Base-by-base conservation (phyloP, 2,888 invertebrate genomes). In the Macaria liturata region DNA sequence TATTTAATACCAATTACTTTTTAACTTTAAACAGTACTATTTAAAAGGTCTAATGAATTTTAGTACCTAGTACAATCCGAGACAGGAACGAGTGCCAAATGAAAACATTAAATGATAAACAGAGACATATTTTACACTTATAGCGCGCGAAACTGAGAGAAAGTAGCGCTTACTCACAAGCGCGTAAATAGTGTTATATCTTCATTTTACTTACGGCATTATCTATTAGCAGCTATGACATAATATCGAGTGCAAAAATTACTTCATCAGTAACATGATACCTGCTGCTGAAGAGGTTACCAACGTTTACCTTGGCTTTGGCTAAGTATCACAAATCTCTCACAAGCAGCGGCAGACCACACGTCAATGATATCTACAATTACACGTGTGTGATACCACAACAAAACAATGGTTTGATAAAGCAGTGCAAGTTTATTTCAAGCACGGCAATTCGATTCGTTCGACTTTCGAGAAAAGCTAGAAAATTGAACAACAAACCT, bases 141-240 rank as follows among this genome's bases (percentile, higher is more conserved):
- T 4, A 30, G 45, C 4, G 8, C 40, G 39, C 47, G 30, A 55
- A 42, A 47, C 9, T 49, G n/a, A n/a, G 32, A 44, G 46, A 46
- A 54, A 45, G 49, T 42, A 49, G 46, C 37, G 49, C 34, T 48
- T 59, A 48, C 31, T 4, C 47, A 5, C 42, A 39, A 4, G 20
- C 31, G 42, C 31, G 49, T 20, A 53, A 44, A 48, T 56, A 31
- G 45, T 7, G 8, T 50, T 42, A 32, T 50, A 49, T 42, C 55
- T 52, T 31, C 8, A 54, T 52, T 60, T 51, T 54, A 58, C 42
- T 57, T 53, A 63, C 54, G 53, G 55, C 40, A 31, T 42, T 58
- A 71, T 84, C 89, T 91, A 91, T 83, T 86, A 87, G 58, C 82
- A 78, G 86, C 74, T 89, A 91, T 91, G 91, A 91, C 91, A 91